These are phyloP conservation scores for Pluvialis apricaria DNA, from an alignment of 2,113 vertebrate genomes.

Conservation along the genomic window DNA sequence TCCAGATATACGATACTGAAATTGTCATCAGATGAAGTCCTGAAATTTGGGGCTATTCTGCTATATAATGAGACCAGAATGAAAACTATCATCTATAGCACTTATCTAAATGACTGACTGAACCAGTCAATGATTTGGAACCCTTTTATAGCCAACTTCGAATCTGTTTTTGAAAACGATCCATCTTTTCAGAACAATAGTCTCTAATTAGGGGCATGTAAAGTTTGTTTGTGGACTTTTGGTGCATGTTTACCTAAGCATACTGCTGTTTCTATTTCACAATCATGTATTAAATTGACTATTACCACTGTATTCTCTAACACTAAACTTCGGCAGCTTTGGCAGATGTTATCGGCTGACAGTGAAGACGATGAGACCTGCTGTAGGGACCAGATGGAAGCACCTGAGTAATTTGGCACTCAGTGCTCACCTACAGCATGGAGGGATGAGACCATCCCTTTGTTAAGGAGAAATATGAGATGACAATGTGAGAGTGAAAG, in stretches of 20 bases:
- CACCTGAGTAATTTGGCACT: conserved; percentile 27
- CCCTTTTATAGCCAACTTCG: neutral
- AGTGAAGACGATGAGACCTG: neutral
- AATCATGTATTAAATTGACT: neutral
- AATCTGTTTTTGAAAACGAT: neutral
- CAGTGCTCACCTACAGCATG: neutral
- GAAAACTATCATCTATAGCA: neutral
- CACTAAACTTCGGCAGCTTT: neutral
- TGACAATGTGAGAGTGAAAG: neutral
- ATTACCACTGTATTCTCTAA: neutral
- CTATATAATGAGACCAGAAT: neutral
- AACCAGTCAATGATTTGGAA: neutral
- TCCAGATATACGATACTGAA: neutral
- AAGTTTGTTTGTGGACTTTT: neutral
- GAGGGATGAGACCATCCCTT: neutral
- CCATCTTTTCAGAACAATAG: neutral
- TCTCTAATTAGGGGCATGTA: neutral
- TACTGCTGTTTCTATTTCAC: neutral
- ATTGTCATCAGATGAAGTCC: neutral
- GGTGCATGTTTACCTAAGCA: neutral
- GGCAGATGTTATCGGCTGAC: neutral
- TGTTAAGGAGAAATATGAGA: neutral
- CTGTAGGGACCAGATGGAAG: conserved; percentile 28
- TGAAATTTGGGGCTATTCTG: neutral
- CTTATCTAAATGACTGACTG: neutral